Base-by-base conservation (phyloP, 1,140 invertebrate species). In the Pogonomyrmex barbatus region DNA sequence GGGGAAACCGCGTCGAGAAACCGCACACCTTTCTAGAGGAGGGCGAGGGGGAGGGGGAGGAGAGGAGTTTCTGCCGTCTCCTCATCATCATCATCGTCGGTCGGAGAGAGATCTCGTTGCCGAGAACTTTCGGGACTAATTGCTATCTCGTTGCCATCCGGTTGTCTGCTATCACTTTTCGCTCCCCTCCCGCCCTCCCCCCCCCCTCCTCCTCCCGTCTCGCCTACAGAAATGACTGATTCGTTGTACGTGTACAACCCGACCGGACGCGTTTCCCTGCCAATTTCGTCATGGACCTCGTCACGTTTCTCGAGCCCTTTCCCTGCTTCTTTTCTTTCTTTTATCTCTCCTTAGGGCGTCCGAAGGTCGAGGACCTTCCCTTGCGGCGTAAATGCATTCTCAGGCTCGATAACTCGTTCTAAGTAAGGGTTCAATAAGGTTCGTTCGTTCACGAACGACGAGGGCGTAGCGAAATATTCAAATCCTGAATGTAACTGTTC, bases 121-220 rank as follows among this genome's bases (percentile, higher is more conserved):
- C 42, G 47, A 24, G 45, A 78, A 85, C 62, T 76, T 85, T 85
- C 42, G 14, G 83, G 73, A 81, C 52, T 85, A 85, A 85, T 85
- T 60, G 60, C 24, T 65, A 77, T 85, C 75, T 56, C 67, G 68
- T 42, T 24, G 33, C 67, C 85, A 52, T 70, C 47, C 82, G 71
- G 65, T 88, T 60, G 79, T 82, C 85, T 58, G 67, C 73, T 68
- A 62, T 86, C 84, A 81, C 76, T 79, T 82, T 78, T 67, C 58
- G 45, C 60, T 58, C 33, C 8, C 54, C n/a, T 3, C 60, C 0
- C 30, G n/a, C n/a, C n/a, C n/a, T n/a, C 4, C 30, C 12, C 1
- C 12, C 12, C 5, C 14, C 6, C 39, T 0, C 33, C 17, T 8
- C n/a, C 3, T 8, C 17, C 6, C 45, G 10, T 36, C 1, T 30